Percentiles rank a stretch among this genome's conserved stretches.
Evolutionary conservation across 2,888 invertebrate species (phyloP).

Genomic region (Orthonychiurus folsomi): DNA sequence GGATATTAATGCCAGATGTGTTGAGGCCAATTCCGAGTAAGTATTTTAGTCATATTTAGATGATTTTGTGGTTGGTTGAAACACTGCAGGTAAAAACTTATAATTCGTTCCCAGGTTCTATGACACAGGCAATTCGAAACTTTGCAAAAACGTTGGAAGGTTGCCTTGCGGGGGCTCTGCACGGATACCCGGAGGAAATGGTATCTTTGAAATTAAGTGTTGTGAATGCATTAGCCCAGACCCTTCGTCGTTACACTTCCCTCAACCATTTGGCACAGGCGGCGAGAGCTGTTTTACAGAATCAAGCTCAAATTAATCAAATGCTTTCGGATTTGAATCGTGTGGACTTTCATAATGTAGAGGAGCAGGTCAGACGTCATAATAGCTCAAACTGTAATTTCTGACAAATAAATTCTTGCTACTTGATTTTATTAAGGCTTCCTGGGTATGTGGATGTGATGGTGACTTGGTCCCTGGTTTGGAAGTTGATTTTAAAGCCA

Average conservation of each 20-base stretch:
- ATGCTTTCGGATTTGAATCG: conserved; percentile 94
- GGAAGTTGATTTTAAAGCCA: conserved; percentile 83
- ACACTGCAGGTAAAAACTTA: too few relatives aligned
- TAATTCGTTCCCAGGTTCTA: too few relatives aligned
- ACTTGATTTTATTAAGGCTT: too few relatives aligned
- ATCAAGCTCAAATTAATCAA: conserved; percentile 86
- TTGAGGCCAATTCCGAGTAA: conserved; percentile 83
- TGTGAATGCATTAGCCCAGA: conserved; percentile 88
- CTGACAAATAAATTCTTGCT: too few relatives aligned
- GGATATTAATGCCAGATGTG: conserved; percentile 92
- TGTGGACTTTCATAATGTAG: conserved; percentile 96
- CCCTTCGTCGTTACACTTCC: conserved; percentile 88
- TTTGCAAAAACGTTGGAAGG: conserved; percentile 87
- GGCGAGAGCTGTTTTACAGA: conserved; percentile 89
- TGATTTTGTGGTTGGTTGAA: too few relatives aligned
- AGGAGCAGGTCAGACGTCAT: conserved; percentile 55
- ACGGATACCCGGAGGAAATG: conserved; percentile 58
- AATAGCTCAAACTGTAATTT: neutral
- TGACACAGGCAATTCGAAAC: conserved; percentile 86
- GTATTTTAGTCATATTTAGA: too few relatives aligned
- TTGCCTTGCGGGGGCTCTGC: conserved; percentile 72
- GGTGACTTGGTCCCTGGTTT: conserved; percentile 66
- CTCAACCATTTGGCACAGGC: conserved; percentile 94
- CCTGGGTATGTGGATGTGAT: conserved; percentile 96
- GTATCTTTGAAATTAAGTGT: conserved; percentile 52